Evolutionary conservation across 2,888 invertebrate species (phyloP).

Genomic region (Glyphotaelius pellucidus): DNA sequence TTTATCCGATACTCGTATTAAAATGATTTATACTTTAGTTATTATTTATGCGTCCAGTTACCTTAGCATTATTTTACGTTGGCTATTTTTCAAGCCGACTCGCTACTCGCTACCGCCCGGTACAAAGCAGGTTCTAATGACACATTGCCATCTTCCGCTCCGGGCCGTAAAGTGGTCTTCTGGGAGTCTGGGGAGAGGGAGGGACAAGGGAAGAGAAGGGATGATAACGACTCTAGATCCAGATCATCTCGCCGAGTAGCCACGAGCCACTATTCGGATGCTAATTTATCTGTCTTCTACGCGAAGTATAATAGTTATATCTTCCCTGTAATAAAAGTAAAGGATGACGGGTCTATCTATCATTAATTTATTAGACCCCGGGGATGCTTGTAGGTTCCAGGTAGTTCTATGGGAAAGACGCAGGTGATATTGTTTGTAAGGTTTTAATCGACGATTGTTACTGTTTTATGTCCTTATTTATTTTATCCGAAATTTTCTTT

Average conservation of each 20-base stretch:
- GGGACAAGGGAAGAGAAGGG: not conserved
- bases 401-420: not conserved
- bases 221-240: slow-evolving; percentile 27
- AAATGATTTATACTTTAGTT: not conserved
- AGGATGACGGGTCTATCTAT: slow-evolving; percentile 15
- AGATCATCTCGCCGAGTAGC: slow-evolving; percentile 6
- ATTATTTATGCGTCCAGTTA: not conserved
- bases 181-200: not conserved
- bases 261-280: slow-evolving; percentile 31
- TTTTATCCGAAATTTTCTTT: not conserved
- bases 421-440: not conserved
- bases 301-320: slow-evolving; percentile 4
- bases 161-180: not conserved
- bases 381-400: not conserved
- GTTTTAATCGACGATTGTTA: not conserved
- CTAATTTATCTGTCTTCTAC: slow-evolving; percentile 40
- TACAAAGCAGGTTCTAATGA: slow-evolving; percentile 26
- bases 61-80: not conserved
- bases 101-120: not conserved
- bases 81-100: not conserved
- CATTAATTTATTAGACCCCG: slow-evolving; percentile 27
- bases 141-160: slow-evolving; percentile 40
- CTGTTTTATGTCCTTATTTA: not conserved
- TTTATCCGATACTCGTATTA: not conserved
- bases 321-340: not conserved